phyloP scores from a whole-genome alignment of 2,113 vertebrate species.

The Clarias macrocephalus region DNA sequence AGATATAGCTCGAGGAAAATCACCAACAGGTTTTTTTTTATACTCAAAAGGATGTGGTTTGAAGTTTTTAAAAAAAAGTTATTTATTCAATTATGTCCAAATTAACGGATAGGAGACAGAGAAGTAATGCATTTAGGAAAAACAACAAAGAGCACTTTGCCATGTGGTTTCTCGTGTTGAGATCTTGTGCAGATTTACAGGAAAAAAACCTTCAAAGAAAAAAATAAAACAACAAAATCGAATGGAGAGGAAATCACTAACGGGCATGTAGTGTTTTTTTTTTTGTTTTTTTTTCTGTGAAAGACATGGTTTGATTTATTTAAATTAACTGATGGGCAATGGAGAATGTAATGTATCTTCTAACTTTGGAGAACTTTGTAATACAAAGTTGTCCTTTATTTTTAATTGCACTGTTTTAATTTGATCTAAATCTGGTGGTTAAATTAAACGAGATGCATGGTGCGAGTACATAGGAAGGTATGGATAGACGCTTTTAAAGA shows the following conservation, averaged over 20 bases:
- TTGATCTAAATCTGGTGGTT: background rate
- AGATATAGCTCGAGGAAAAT: conserved; percentile 33
- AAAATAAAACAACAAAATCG: background rate
- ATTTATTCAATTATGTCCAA: conserved; percentile 35
- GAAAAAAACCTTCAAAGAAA: conserved; percentile 21
- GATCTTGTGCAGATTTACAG: conserved; percentile 40
- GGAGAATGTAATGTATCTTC: background rate
- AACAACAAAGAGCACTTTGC: conserved; percentile 33
- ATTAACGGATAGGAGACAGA: conserved; percentile 16
- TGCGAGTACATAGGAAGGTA: background rate
- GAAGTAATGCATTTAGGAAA: conserved; percentile 28
- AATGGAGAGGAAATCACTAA: background rate
- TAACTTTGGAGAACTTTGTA: background rate
- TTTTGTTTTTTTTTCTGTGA: background rate
- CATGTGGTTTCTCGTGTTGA: conserved; percentile 20
- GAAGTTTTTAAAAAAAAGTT: conserved; percentile 1
- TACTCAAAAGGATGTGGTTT: conserved; percentile 17
- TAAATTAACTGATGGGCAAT: background rate
- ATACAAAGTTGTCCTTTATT: background rate
- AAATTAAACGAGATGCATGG: background rate
- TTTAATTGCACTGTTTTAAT: background rate
- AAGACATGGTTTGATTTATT: conserved; percentile 2
- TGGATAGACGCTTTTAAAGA: conserved; percentile 19
- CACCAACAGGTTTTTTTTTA: conserved; percentile 32
- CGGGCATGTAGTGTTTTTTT: background rate